Evolutionary conservation across 2,113 vertebrate species (phyloP).

Genomic region (Nicator chloris): DNA sequence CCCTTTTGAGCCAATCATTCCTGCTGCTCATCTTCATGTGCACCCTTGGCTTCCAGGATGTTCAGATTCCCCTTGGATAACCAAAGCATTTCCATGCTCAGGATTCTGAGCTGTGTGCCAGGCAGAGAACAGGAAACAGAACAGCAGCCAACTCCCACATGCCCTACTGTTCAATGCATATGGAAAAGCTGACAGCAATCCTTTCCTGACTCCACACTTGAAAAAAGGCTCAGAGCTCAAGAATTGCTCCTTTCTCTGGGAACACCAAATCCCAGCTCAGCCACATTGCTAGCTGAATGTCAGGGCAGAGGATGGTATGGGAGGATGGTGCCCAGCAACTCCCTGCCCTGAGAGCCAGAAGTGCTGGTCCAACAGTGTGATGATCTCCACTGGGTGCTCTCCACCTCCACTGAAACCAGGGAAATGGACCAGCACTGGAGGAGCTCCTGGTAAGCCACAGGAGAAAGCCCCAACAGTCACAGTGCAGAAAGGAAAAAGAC

Average conservation of each 20-base stretch:
- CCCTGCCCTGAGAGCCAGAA: not conserved
- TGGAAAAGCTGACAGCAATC: not conserved
- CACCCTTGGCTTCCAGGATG: not conserved
- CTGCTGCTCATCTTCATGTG: not conserved
- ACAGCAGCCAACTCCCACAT: not conserved
- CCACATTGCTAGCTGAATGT: not conserved
- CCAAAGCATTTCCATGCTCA: not conserved
- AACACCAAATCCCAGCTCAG: not conserved
- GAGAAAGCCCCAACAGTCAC: not conserved
- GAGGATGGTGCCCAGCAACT: not conserved
- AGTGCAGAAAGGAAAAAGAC: not conserved
- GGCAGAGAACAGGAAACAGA: not conserved
- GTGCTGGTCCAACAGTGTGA: not conserved
- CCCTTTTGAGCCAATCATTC: not conserved
- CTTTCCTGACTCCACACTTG: not conserved
- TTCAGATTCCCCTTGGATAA: not conserved
- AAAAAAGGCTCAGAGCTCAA: not conserved
- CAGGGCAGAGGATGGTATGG: not conserved
- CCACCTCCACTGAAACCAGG: not conserved
- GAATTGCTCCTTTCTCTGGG: not conserved
- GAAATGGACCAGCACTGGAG: not conserved
- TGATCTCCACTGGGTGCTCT: not conserved
- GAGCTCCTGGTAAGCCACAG: not conserved
- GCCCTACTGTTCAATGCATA: not conserved
- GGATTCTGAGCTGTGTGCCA: not conserved